These are phyloP conservation scores for Eumerus sabulonum DNA, from an alignment of 2,888 invertebrate genomes.

Conservation along the genomic window DNA sequence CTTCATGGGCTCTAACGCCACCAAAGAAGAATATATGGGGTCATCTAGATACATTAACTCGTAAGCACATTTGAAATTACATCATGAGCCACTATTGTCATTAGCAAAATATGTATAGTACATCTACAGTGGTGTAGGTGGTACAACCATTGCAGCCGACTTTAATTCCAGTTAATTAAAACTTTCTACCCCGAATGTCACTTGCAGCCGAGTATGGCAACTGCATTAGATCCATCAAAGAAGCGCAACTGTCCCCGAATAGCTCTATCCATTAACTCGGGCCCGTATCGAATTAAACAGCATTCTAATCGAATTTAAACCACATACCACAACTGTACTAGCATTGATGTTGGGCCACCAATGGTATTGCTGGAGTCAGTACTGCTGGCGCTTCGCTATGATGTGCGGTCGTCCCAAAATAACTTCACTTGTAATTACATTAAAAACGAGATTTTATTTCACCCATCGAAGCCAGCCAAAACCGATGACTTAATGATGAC, in stretches of 20 bases:
- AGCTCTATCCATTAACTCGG: slow-evolving; percentile 36
- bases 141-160: too few species aligned
- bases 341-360: neutral
- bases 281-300: slow-evolving; percentile 59
- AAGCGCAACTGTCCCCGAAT: neutral
- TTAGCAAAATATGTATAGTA: too few species aligned
- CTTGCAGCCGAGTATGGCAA: too few species aligned
- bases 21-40: too few species aligned
- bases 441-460: slow-evolving; percentile 55
- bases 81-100: too few species aligned
- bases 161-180: neutral
- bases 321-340: slow-evolving; percentile 38
- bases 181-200: too few species aligned
- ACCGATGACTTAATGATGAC: slow-evolving; percentile 44
- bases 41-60: too few species aligned
- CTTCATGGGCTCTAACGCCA: too few species aligned
- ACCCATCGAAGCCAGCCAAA: neutral
- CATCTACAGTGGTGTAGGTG: too few species aligned
- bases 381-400: neutral
- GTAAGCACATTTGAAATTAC: too few species aligned
- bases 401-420: slow-evolving; percentile 49
- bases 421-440: slow-evolving; percentile 59
- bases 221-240: slow-evolving; percentile 9
- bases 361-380: too few species aligned
- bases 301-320: slow-evolving; percentile 61